Evolutionary conservation across 2,888 invertebrate species (phyloP), one percentile per base, ranked within the genome.

Genomic region (Philonicus albiceps): DNA sequence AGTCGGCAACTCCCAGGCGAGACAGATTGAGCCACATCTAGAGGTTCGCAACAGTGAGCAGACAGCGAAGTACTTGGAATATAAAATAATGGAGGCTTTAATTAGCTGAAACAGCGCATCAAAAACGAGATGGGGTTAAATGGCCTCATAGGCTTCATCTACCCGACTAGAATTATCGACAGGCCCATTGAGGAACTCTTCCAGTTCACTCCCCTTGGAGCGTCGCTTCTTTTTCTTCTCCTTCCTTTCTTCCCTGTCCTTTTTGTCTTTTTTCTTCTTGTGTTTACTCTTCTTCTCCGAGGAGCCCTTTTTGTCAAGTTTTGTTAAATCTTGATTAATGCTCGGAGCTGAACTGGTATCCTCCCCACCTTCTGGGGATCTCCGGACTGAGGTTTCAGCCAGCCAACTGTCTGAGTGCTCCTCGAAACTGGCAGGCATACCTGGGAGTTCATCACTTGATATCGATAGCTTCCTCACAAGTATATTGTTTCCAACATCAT

Each of bases 291-390:
- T 86, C 13, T 86, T 86, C 13, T 86, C 86, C 30, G 73, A 73
- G 7, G 72, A 74, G 1, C 40, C 53, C 84, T 86, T 84, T 2
- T 75, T 43, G 8, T 80, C 43, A 4, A 84, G 30, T 13, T 64
- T 55, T 73, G 75, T 55, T 75, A 86, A 55, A 81, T 88, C 88
- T 37, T 87, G 88, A 31, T 81, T 87, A 31, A 87, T 85, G n/a
- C 84, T 88, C 5, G 88, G 86, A 8, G 87, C 76, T 11, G 91
- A 92, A 19, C 92, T 92, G 37, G 92, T 91, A 89, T 93, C 93
- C 90, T 93, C 93, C 3, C 93, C 93, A 93, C 96, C 96, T 93
- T 96, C 96, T 0, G 96, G 96, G 75, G 96, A 96, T 89, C 96
- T 93, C 87, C 96, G 93, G 91, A 95, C 94, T 89, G 95, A 95